phyloP scores from a whole-genome alignment of 2,888 invertebrate species.

The Patella ulyssiponensis region DNA sequence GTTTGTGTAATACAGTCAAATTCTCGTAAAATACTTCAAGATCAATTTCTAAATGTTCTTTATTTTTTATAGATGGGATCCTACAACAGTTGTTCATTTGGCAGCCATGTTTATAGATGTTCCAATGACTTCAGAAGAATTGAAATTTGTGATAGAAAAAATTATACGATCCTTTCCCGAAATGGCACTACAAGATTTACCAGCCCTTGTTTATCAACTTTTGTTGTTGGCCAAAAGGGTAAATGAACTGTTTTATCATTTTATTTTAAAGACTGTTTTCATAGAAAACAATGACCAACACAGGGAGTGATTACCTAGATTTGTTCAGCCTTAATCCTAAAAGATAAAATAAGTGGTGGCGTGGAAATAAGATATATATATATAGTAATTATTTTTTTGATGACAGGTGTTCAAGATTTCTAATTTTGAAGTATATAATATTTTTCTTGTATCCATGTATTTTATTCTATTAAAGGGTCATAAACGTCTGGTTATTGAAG shows the following conservation, averaged over 20 bases:
- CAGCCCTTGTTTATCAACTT: slow-evolving; percentile 71
- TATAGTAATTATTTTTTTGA: no score
- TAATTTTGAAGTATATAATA: no score
- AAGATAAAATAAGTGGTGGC: no score
- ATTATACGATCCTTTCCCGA: slow-evolving; percentile 64
- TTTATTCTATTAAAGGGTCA: slow-evolving; percentile 61
- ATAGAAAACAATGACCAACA: no score
- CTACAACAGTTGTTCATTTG: slow-evolving; percentile 61
- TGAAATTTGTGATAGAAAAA: slow-evolving; percentile 68
- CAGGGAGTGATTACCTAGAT: no score
- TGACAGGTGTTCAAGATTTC: no score
- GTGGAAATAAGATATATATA: no score
- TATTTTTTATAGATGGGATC: slow-evolving; percentile 60
- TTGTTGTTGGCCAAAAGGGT: slow-evolving; percentile 70
- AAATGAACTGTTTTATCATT: not conserved
- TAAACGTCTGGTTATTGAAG: slow-evolving; percentile 65
- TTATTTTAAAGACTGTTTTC: no score
- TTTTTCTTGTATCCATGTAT: not conserved
- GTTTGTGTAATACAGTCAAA: not conserved
- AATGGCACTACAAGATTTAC: slow-evolving; percentile 68
- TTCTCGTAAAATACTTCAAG: slow-evolving; percentile 2
- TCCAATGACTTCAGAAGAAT: slow-evolving; percentile 63
- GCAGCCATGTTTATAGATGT: slow-evolving; percentile 70
- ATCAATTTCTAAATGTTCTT: not conserved
- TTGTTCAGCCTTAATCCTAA: no score